Conservation (phyloP, 1,140 invertebrate genomes). For the Asbolus verrucosus region DNA sequence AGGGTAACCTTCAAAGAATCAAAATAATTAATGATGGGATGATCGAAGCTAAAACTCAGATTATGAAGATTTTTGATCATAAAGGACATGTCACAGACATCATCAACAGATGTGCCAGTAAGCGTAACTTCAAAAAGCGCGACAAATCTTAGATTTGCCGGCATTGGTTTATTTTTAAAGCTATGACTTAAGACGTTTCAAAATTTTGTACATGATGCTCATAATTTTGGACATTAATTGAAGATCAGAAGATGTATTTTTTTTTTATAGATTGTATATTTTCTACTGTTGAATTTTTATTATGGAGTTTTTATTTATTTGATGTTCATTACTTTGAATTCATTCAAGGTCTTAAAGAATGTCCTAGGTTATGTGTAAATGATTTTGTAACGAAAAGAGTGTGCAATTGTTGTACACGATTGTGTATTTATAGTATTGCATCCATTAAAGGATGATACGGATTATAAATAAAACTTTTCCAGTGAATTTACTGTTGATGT, state of each 20-base stretch:
- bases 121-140: slow-evolving; percentile 91
- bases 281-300: slow-evolving; percentile 13
- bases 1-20: slow-evolving; percentile 95
- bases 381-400: slow-evolving; percentile 17
- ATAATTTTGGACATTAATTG: slow-evolving; percentile 13
- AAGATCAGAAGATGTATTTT: slow-evolving; percentile 5
- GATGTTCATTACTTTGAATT: slow-evolving; percentile 23
- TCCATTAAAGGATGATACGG: slow-evolving; percentile 21
- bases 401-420: slow-evolving; percentile 28
- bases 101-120: slow-evolving; percentile 88
- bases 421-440: slow-evolving; percentile 25
- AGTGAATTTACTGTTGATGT: slow-evolving; percentile 31
- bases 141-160: slow-evolving; percentile 69
- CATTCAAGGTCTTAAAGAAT: background rate
- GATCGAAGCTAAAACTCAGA: slow-evolving; percentile 85
- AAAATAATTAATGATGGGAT: slow-evolving; percentile 94
- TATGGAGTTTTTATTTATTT: slow-evolving; percentile 31
- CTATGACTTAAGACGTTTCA: background rate
- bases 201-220: background rate
- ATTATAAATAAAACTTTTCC: slow-evolving; percentile 3
- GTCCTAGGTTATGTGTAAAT: slow-evolving; percentile 9
- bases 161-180: slow-evolving; percentile 6
- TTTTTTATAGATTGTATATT: background rate
- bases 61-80: slow-evolving; percentile 92
- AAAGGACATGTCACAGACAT: slow-evolving; percentile 90